Percentiles rank a stretch among this genome's conserved stretches.
Evolutionary conservation across 1,140 invertebrate species (phyloP).

Genomic region (Caligus rogercresseyi): DNA sequence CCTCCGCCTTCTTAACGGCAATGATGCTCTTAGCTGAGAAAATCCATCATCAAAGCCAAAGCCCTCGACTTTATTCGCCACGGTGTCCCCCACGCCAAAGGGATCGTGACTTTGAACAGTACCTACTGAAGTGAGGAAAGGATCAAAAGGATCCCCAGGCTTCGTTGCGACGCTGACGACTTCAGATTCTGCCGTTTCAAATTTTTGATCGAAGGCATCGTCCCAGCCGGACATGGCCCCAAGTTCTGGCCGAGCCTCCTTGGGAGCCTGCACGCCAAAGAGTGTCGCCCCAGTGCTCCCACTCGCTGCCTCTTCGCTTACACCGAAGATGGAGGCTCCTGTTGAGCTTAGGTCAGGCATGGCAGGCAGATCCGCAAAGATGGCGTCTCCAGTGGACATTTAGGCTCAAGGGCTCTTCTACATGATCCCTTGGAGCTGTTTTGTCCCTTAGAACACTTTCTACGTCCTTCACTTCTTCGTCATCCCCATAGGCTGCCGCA

Average conservation of each 20-base stretch:
- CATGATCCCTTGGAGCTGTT: neutral
- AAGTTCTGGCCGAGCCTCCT: neutral
- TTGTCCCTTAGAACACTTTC: neutral
- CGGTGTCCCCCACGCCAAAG: neutral
- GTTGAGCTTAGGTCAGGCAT: conserved; percentile 12
- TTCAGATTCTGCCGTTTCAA: neutral
- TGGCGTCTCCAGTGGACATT: conserved; percentile 14
- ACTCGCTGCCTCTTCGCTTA: conserved; percentile 13
- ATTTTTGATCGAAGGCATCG: conserved; percentile 17
- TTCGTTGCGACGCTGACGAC: neutral
- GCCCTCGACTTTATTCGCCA: neutral
- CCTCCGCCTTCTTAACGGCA: neutral
- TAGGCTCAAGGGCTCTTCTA: neutral
- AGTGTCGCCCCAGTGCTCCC: conserved; percentile 11
- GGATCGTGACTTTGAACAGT: neutral
- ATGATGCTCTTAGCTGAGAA: neutral
- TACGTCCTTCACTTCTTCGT: conserved; percentile 14
- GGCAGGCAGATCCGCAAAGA: conserved; percentile 17
- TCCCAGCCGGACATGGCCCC: conserved; percentile 19
- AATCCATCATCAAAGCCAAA: conserved; percentile 6
- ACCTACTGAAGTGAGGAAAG: neutral
- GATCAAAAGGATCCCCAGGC: conserved; percentile 7
- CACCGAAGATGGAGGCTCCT: conserved; percentile 17
- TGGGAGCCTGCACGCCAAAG: conserved; percentile 14
- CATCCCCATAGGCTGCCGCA: neutral